A percentile compares a stretch with the other conserved stretches of the same genome.
Conservation (phyloP, 2,797 vertebrate species). For the Saguinus oedipus region DNA sequence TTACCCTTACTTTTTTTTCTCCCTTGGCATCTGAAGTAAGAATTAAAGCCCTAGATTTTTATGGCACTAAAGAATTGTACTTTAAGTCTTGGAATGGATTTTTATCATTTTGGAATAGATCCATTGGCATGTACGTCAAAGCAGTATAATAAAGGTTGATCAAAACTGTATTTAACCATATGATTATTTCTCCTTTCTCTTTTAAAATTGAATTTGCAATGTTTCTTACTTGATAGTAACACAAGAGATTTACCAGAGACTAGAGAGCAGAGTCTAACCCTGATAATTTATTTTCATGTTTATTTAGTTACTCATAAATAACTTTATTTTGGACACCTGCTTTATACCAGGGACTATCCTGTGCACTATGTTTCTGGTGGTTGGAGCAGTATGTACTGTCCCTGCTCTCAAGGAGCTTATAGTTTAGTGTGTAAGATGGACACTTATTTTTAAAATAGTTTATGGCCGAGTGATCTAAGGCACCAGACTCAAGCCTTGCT, state of each 20-base stretch:
- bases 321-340: background rate
- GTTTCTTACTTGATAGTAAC: background rate
- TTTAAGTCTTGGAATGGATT: background rate
- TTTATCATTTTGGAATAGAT: background rate
- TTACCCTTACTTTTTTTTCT: background rate
- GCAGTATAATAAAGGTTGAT: background rate
- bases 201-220: background rate
- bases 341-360: background rate
- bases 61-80: background rate
- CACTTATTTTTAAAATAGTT: background rate
- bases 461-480: conserved; percentile 74
- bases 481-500: conserved; percentile 59
- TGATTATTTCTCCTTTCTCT: background rate
- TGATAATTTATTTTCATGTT: background rate
- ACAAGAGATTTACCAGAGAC: background rate
- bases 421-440: background rate
- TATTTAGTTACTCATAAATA: background rate
- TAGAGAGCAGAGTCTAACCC: background rate
- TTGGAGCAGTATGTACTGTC: background rate
- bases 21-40: background rate
- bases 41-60: background rate
- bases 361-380: background rate
- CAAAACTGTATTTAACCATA: background rate
- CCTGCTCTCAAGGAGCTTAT: background rate
- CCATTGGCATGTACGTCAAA: background rate